Evolutionary conservation across 2,888 invertebrate species (phyloP).

Genomic region (Eupithecia abbreviata): DNA sequence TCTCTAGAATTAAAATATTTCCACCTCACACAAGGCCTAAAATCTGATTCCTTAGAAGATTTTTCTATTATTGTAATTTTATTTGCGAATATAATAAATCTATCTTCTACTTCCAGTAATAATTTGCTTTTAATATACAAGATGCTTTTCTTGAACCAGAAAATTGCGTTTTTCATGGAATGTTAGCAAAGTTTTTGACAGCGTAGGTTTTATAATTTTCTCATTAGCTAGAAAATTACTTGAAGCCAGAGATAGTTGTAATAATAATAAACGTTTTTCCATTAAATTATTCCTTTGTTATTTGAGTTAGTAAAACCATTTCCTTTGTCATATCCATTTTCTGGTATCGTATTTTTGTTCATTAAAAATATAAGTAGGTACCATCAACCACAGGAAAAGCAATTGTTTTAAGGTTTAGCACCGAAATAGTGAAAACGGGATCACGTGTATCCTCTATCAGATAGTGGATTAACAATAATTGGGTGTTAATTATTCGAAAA

Average conservation of each 20-base stretch:
- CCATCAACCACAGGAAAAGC: background rate
- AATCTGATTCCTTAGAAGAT: too few relatives aligned
- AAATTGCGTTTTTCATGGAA: background rate
- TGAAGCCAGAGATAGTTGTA: background rate
- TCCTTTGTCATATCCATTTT: background rate
- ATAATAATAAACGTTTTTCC: background rate
- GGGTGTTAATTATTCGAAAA: too few relatives aligned
- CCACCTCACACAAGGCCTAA: too few relatives aligned
- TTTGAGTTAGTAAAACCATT: background rate
- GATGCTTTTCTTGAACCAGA: background rate
- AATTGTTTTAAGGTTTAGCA: background rate
- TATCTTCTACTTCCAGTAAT: background rate
- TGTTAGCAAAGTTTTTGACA: background rate
- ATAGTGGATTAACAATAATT: too few relatives aligned
- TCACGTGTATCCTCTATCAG: too few relatives aligned
- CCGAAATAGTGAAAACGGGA: background rate
- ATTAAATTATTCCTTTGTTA: background rate
- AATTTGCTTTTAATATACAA: background rate
- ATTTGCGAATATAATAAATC: too few relatives aligned
- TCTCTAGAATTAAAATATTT: background rate
- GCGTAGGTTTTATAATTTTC: background rate
- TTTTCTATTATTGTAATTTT: too few relatives aligned
- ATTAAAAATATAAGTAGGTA: background rate
- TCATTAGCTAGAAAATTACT: background rate
- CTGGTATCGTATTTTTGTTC: background rate